Percentiles rank a stretch among this genome's conserved stretches.
phyloP scores from a whole-genome alignment of 2,888 invertebrate species.

The Morpho achilles region DNA sequence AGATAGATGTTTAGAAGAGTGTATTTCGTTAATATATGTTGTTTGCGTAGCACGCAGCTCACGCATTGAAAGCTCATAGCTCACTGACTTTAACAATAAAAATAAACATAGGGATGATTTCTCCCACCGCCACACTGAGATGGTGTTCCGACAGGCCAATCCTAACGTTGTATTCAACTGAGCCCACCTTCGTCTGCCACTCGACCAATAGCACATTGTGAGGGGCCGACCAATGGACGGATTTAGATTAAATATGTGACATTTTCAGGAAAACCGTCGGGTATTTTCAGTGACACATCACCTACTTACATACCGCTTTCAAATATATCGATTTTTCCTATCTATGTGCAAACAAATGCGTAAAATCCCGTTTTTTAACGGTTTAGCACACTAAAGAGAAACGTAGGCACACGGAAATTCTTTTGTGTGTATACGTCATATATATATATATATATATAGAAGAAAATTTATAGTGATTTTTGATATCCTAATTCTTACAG shows the following conservation, averaged over 20 bases:
- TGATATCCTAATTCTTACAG: too few species aligned
- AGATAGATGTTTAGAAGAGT: slow-evolving; percentile 6
- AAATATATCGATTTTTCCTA: slow-evolving; percentile 24
- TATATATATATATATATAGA: too few species aligned
- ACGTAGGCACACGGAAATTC: too few species aligned
- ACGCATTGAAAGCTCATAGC: slow-evolving; percentile 60
- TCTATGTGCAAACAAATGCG: slow-evolving; percentile 1
- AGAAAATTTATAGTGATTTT: too few species aligned
- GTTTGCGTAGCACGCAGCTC: slow-evolving; percentile 29
- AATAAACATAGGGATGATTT: slow-evolving; percentile 73
- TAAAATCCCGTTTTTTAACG: slow-evolving; percentile 5
- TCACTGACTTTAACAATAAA: slow-evolving; percentile 71
- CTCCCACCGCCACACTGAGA: slow-evolving; percentile 47
- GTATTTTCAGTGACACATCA: slow-evolving; percentile 52
- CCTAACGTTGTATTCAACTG: slow-evolving; percentile 25
- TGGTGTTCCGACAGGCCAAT: slow-evolving; percentile 54
- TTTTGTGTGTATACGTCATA: too few species aligned
- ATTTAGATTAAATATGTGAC: slow-evolving; percentile 35
- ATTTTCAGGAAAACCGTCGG: slow-evolving; percentile 55
- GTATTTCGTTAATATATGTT: slow-evolving; percentile 19
- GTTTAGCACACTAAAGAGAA: too few species aligned
- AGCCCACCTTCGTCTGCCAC: slow-evolving; percentile 45
- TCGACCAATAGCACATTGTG: slow-evolving; percentile 46
- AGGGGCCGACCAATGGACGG: slow-evolving; percentile 47
- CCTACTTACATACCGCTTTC: slow-evolving; percentile 28